These are phyloP conservation scores for Drosophila leonis DNA, from an alignment of 2,888 invertebrate species.

Conservation along the genomic window DNA sequence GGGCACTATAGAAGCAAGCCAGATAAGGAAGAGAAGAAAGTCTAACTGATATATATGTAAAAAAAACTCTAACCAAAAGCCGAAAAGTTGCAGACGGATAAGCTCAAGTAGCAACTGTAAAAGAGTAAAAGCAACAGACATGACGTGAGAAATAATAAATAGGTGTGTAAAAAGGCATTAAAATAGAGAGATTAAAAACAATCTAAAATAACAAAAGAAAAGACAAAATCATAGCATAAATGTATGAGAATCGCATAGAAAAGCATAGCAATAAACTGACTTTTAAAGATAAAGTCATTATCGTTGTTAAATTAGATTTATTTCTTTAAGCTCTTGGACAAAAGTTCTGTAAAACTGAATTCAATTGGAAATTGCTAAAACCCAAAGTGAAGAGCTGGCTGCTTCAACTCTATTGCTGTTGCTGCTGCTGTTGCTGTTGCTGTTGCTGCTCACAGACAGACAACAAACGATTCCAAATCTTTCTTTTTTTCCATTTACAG, in stretches of 20 bases:
- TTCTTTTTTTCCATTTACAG: constrained; percentile 6
- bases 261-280: background rate
- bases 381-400: background rate
- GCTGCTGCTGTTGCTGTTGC: background rate
- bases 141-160: background rate
- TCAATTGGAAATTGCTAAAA: constrained; percentile 8
- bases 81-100: background rate
- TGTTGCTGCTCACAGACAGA: background rate
- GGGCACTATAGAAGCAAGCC: too few relatives aligned
- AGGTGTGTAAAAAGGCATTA: background rate
- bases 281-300: background rate
- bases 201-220: background rate
- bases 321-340: constrained; percentile 2
- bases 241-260: background rate
- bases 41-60: background rate
- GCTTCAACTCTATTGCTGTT: constrained; percentile 1
- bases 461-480: background rate
- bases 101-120: background rate
- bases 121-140: background rate
- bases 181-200: background rate
- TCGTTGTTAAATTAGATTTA: constrained; percentile 11
- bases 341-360: constrained; percentile 4
- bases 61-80: background rate
- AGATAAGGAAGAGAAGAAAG: too few relatives aligned
- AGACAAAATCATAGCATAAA: background rate